phyloP scores from a whole-genome alignment of 2,113 vertebrate genomes.

The Copsychus sechellarum region DNA sequence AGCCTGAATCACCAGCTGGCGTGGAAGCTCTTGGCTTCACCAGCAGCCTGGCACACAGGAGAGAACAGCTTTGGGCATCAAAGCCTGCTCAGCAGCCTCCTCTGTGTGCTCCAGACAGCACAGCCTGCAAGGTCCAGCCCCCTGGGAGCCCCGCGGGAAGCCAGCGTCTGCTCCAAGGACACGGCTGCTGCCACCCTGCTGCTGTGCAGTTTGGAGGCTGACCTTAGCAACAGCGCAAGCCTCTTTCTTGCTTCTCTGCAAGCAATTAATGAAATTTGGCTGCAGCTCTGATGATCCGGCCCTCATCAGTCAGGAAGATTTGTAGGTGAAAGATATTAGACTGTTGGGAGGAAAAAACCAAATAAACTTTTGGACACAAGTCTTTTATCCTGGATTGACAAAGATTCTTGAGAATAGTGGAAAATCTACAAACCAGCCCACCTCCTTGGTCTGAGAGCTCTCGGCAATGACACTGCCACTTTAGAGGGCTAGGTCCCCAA shows the following conservation, averaged over 20 bases:
- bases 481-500: neutral
- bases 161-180: accelerated
- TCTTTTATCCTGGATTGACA: neutral
- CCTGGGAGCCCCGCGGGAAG: neutral
- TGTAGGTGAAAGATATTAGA: neutral
- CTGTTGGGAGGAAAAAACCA: neutral
- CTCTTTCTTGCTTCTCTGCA: accelerated
- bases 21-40: neutral
- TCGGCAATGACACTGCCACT: neutral
- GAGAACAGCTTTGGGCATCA: neutral
- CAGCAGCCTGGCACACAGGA: neutral
- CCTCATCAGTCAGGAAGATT: neutral
- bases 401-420: neutral
- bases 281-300: neutral
- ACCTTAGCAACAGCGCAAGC: neutral
- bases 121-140: neutral
- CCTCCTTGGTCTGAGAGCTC: neutral
- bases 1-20: neutral
- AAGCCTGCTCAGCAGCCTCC: neutral
- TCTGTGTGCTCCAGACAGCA: neutral
- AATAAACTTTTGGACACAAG: neutral
- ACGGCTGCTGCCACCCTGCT: accelerated
- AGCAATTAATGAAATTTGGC: neutral
- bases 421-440: neutral
- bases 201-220: neutral